A percentile compares a stretch with the other conserved stretches of the same genome.
These are phyloP conservation scores for Malthinus flaveolus DNA, from an alignment of 2,888 invertebrate species.

Conservation along the genomic window DNA sequence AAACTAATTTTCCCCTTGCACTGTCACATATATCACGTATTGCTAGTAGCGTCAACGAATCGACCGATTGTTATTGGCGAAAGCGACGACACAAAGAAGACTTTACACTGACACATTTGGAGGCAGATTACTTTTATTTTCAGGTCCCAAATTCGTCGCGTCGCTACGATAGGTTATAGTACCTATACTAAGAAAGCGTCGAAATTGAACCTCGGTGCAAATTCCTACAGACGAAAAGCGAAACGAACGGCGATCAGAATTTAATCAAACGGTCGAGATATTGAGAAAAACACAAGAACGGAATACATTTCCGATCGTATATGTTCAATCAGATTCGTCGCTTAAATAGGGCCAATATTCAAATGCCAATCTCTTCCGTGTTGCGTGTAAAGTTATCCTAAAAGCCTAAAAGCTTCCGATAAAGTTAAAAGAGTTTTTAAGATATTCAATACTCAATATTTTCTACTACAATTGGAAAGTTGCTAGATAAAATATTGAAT, in stretches of 20 bases:
- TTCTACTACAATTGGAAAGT: too few species aligned
- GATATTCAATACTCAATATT: too few species aligned
- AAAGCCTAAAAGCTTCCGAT: not conserved
- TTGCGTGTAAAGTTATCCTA: slow-evolving; percentile 1
- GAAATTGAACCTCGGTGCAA: slow-evolving; percentile 42
- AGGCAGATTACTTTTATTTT: slow-evolving; percentile 57
- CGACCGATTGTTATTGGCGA: slow-evolving; percentile 52
- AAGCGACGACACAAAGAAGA: slow-evolving; percentile 55
- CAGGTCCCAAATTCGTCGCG: slow-evolving; percentile 42
- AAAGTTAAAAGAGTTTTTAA: slow-evolving; percentile 3
- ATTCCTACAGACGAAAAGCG: slow-evolving; percentile 38
- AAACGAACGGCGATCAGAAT: slow-evolving; percentile 50
- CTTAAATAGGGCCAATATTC: slow-evolving; percentile 29
- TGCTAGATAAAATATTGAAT: too few species aligned
- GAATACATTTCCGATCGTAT: slow-evolving; percentile 43
- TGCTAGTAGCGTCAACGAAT: slow-evolving; percentile 42
- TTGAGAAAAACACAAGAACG: slow-evolving; percentile 40
- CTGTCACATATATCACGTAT: slow-evolving; percentile 57
- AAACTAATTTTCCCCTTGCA: slow-evolving; percentile 54
- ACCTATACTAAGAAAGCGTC: slow-evolving; percentile 35
- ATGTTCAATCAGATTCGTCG: slow-evolving; percentile 48
- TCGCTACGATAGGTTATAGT: slow-evolving; percentile 38
- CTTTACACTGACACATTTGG: slow-evolving; percentile 57
- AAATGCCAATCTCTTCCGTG: slow-evolving; percentile 13
- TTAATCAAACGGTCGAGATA: slow-evolving; percentile 53